Evolutionary conservation across 2,113 vertebrate genomes (phyloP).

Genomic region (Cepphus grylle): DNA sequence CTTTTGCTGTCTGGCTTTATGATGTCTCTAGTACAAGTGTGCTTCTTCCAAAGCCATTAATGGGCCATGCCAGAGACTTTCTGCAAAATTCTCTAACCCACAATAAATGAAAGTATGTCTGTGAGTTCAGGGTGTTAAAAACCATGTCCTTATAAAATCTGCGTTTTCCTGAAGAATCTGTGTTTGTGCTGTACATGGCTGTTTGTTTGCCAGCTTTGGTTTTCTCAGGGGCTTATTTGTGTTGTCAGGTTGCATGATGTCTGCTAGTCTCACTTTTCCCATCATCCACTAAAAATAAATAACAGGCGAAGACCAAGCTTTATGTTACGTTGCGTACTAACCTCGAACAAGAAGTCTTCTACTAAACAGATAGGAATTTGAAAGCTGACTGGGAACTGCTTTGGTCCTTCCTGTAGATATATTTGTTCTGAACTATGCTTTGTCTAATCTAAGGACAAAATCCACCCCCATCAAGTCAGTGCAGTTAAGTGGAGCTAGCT

Average conservation of each 20-base stretch:
- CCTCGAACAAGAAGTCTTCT: not conserved
- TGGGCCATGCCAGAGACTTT: not conserved
- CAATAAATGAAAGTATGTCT: not conserved
- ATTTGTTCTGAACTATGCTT: not conserved
- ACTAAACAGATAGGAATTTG: not conserved
- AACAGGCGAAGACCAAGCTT: not conserved
- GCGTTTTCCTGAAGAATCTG: not conserved
- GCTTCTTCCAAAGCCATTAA: not conserved
- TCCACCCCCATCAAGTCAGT: not conserved
- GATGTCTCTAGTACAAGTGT: not conserved
- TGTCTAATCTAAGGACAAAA: not conserved
- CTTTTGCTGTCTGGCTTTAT: slow-evolving; percentile 17
- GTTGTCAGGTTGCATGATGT: not conserved
- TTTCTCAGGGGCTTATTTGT: slow-evolving; percentile 43
- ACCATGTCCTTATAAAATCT: not conserved
- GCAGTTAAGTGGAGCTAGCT: not conserved
- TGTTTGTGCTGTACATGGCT: not conserved
- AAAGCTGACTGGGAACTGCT: not conserved
- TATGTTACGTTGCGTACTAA: not conserved
- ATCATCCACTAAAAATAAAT: not conserved
- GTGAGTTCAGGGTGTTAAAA: slow-evolving; percentile 4
- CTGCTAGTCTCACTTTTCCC: not conserved
- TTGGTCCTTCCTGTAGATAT: not conserved
- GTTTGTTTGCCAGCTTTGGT: not conserved
- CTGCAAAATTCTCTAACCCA: not conserved